phyloP scores from a whole-genome alignment of 92 coral and sea anemone genomes.

The Parazoanthus darwini region DNA sequence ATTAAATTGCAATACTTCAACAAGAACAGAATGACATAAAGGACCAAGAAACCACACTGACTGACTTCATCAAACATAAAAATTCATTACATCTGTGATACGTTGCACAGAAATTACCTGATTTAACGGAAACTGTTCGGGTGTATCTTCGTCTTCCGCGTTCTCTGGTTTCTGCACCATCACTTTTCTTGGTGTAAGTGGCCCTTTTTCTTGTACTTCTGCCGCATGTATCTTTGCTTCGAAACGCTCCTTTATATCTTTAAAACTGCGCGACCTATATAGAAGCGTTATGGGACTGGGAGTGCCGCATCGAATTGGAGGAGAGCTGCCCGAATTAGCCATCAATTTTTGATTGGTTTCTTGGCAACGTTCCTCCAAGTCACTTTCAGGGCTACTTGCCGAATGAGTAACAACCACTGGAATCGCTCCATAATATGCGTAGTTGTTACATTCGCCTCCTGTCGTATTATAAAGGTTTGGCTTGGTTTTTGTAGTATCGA shows the following conservation, averaged over 20 bases:
- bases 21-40: too few relatives aligned
- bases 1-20: too few relatives aligned
- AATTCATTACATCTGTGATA: background rate
- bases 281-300: background rate
- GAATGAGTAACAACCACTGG: background rate
- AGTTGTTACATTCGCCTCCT: background rate
- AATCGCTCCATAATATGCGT: background rate
- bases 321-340: background rate
- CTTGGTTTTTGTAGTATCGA: background rate
- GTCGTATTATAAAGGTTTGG: background rate
- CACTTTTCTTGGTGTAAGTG: background rate
- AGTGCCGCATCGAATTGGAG: background rate
- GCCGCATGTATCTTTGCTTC: constrained; percentile 5
- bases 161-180: background rate
- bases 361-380: background rate
- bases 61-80: too few relatives aligned
- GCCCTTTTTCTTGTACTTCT: background rate
- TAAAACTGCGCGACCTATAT: constrained; percentile 26
- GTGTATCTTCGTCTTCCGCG: background rate
- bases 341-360: background rate
- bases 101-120: background rate
- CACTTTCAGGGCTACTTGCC: background rate
- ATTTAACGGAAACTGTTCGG: background rate
- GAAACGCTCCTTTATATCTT: constrained; percentile 6
- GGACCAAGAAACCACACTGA: too few relatives aligned